phyloP scores from a whole-genome alignment of 2,113 vertebrate species.

The Hippocampus comes region DNA sequence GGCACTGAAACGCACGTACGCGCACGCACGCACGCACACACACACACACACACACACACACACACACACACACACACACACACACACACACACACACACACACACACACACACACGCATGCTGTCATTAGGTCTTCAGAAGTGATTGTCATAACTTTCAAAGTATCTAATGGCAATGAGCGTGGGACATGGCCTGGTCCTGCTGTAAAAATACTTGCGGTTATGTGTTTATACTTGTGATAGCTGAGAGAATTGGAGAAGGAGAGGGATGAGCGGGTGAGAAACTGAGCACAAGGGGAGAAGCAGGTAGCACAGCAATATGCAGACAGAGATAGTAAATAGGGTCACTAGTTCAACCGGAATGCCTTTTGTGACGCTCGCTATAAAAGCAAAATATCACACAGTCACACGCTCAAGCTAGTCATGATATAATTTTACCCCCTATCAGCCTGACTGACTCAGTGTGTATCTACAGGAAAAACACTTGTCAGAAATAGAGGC shows the following conservation, averaged over 20 bases:
- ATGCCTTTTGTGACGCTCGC: conserved; percentile 62
- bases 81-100: conserved; percentile 3
- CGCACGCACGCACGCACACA: conserved; percentile 10
- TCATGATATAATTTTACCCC: conserved; percentile 58
- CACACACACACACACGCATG: conserved; percentile 7
- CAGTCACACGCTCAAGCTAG: conserved; percentile 43
- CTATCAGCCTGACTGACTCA: conserved; percentile 51
- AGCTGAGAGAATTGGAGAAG: conserved; percentile 6
- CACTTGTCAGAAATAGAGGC: not conserved
- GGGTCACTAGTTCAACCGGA: conserved; percentile 53
- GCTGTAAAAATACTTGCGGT: conserved; percentile 67
- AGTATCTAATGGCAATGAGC: conserved; percentile 60
- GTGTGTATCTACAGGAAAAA: not conserved
- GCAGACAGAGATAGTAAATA: conserved; percentile 59
- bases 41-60: conserved; percentile 6
- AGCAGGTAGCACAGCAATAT: conserved; percentile 43
- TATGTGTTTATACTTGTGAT: conserved; percentile 66
- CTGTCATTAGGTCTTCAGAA: conserved; percentile 53
- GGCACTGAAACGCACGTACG: conserved; percentile 19
- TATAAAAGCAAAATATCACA: conserved; percentile 62
- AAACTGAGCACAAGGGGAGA: conserved; percentile 31
- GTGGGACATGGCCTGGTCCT: conserved; percentile 28
- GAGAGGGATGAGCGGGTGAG: conserved; percentile 8
- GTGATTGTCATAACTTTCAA: conserved; percentile 61
- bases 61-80: conserved; percentile 11